Base-by-base conservation (phyloP, 2,113 vertebrate genomes). In the Xiphorhynchus elegans region DNA sequence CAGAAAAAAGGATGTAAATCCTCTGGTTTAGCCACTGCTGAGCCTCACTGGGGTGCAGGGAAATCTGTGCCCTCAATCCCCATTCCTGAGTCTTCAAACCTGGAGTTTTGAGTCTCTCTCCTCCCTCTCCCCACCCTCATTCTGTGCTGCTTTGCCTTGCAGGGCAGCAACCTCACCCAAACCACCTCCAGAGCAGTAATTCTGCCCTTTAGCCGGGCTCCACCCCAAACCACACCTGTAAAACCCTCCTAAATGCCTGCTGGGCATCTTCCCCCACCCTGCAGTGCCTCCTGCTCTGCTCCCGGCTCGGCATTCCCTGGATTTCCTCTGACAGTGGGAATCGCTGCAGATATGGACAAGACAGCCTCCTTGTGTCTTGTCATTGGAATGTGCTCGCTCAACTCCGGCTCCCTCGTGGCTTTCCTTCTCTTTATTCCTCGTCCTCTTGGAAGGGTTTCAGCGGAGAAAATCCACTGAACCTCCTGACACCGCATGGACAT, bases 321-420 rank as follows among this genome's bases (percentile, higher is more conserved):
- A 49, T 53, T 87, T 66, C 83, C 67, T 79, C 55, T 33, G 40
- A 6, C 62, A 2, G 76, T 17, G 85, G 35, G 58, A 79, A 33
- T 11, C 39, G 92, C 90, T 20, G 49, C 66, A 93, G 87, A 77
- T 29, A 69, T 11, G 93, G 95, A 73, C 93, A 93, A 95, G 93
- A 91, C 95, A 95, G 93, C 95, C 95, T 92, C 92, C 95, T 95
- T 93, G 92, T 73, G 94, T 91, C 90, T 59, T n/a, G 59, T 76
- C 90, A 25, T 18, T 91, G 92, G 87, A 96, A 94, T 64, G 77
- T 7, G 92, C 90, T 79, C n/a, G 10, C 70, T 70, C 8, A 37
- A 6, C 87, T 60, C 83, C 74, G 11, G 79, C 79, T 80, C 78
- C 79, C 94, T 82, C n/a, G 3, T 49, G 87, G 55, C 40, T 8